Percentiles rank a stretch among this genome's conserved stretches.
Evolutionary conservation across 2,113 vertebrate species (phyloP).

Genomic region (Silurus asotus): DNA sequence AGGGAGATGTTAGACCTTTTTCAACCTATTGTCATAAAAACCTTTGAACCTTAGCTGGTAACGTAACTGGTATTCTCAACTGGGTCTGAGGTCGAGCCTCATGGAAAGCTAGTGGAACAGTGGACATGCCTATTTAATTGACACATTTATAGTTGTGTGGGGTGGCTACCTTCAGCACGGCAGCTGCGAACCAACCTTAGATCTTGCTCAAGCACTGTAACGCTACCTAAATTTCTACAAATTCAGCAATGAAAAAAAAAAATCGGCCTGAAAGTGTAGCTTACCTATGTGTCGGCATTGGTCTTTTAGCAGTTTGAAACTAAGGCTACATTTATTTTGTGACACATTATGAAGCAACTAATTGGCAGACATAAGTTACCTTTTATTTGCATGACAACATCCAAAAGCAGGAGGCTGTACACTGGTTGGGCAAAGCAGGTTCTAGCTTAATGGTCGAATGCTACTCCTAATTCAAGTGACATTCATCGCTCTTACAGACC

Average conservation of each 20-base stretch:
- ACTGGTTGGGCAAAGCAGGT: background rate
- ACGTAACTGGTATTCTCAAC: slow-evolving; percentile 78
- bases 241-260: background rate
- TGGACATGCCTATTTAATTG: slow-evolving; percentile 40
- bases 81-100: slow-evolving; percentile 86
- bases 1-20: slow-evolving; percentile 77
- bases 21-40: slow-evolving; percentile 75
- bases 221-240: slow-evolving; percentile 18
- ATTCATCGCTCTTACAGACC: background rate
- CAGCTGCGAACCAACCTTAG: slow-evolving; percentile 55
- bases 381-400: background rate
- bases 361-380: background rate
- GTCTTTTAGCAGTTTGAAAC: slow-evolving; percentile 10
- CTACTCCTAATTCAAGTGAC: background rate
- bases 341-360: background rate
- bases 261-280: slow-evolving; percentile 31
- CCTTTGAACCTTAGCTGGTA: slow-evolving; percentile 66
- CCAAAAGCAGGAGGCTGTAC: background rate
- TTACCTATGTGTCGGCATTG: slow-evolving; percentile 32
- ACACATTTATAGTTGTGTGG: slow-evolving; percentile 40
- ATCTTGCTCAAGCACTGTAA: slow-evolving; percentile 46
- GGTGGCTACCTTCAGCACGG: slow-evolving; percentile 44
- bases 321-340: background rate
- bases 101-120: slow-evolving; percentile 66
- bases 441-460: background rate